Conservation (phyloP, 2,113 vertebrate species). For the Salvator merianae region DNA sequence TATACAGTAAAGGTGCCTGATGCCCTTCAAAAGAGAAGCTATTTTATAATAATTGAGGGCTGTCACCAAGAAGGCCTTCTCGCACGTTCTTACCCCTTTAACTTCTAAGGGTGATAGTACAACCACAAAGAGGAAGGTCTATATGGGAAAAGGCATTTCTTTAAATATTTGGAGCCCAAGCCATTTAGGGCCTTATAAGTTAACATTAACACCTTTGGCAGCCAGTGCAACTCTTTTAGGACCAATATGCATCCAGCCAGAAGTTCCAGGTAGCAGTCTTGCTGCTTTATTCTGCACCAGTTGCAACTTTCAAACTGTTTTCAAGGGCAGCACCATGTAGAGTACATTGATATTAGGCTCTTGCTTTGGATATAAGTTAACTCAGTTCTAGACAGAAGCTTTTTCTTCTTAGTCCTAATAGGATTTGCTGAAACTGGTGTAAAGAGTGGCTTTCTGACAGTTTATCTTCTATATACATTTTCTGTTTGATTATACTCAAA, state of each 20-base stretch:
- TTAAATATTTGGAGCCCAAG: too few relatives aligned
- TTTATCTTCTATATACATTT: background rate
- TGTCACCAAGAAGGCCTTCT: too few relatives aligned
- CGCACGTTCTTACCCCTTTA: too few relatives aligned
- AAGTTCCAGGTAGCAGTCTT: background rate
- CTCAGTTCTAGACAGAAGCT: background rate
- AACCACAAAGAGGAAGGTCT: too few relatives aligned
- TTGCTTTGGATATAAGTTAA: constrained; percentile 2
- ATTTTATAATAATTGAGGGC: too few relatives aligned
- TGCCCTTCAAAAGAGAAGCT: too few relatives aligned
- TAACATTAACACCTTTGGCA: too few relatives aligned
- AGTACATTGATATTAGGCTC: background rate
- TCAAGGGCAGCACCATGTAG: too few relatives aligned
- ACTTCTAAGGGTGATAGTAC: too few relatives aligned
- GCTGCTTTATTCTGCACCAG: background rate
- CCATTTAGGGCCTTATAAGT: too few relatives aligned
- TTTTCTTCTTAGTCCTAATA: background rate
- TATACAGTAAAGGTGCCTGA: too few relatives aligned
- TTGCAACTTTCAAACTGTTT: background rate
- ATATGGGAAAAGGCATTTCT: too few relatives aligned
- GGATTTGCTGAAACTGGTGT: background rate
- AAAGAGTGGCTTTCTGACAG: background rate
- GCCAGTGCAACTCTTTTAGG: background rate
- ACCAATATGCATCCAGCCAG: background rate
- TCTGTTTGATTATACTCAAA: constrained; percentile 7